Evolutionary conservation across 2,888 invertebrate genomes (phyloP), one percentile per base, ranked within the genome.

Genomic region (Phrixothrix hirtus): DNA sequence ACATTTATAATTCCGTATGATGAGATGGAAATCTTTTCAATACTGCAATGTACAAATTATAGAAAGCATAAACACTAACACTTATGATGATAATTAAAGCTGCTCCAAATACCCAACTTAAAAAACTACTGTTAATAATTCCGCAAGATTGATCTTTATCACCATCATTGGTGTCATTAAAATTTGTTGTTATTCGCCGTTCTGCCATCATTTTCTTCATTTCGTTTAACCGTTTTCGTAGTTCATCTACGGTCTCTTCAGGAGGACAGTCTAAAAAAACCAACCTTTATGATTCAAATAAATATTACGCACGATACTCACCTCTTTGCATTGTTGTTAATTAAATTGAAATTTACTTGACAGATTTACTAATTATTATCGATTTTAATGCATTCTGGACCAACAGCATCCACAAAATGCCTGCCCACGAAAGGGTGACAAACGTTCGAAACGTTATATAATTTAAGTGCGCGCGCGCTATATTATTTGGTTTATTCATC

Each of bases 141-240:
- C 81, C 84, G n/a, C 74, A 58, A 25, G 62, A 64, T 11, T 62
- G 63, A 6, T 55, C 57, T 68, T 67, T 35, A 69, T 67, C 55
- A 65, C 67, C 64, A 69, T 68, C 65, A 61, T 64, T 60, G 65
- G 70, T 66, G 65, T 76, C 70, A 59, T 57, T 74, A 60, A 78
- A 79, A 42, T 78, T 79, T 2, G 75, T 68, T 0, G 75, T 73
- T 0, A 79, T 77, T 62, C 82, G 83, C 17, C 88, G 77, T 62
- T 90, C 89, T 38, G 87, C 87, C 87, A 92, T 89, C 74, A 90
- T 76, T 58, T 82, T 80, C 68, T 89, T 92, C 90, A 92, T 92
- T 10, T 86, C 84, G 14, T 87, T 85, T 11, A 92, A 73, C 21
- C 89, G 82, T 62, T 86, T 86, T 47, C 89, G 85, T 30, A 92